A percentile compares a stretch with the other conserved stretches of the same genome.
Conservation (phyloP, 1,140 invertebrate genomes). For the Dendroctonus valens region DNA sequence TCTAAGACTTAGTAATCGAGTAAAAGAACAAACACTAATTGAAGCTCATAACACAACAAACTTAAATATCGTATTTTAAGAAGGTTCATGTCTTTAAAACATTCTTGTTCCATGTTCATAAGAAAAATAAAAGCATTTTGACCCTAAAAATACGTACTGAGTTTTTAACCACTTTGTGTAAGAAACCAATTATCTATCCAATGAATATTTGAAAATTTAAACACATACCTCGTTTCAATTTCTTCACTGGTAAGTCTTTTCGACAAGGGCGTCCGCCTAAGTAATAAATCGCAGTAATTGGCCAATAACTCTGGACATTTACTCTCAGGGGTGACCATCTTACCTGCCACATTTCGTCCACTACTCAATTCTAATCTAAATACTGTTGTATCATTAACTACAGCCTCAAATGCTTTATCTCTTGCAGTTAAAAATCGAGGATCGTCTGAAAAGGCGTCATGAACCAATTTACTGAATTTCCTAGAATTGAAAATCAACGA, state of each 20-base stretch:
- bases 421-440: constrained; percentile 95
- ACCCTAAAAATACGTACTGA: too few relatives aligned
- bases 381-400: constrained; percentile 98
- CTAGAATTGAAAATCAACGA: constrained; percentile 47
- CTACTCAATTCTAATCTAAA: constrained; percentile 70
- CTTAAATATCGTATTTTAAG: too few relatives aligned
- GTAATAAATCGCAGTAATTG: constrained; percentile 99
- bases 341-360: constrained; percentile 58
- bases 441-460: constrained; percentile 95
- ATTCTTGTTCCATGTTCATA: too few relatives aligned
- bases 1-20: too few relatives aligned
- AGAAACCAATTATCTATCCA: too few relatives aligned
- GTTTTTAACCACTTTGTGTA: too few relatives aligned
- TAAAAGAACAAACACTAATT: too few relatives aligned
- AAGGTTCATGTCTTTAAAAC: too few relatives aligned
- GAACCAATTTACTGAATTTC: constrained; percentile 88
- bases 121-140: too few relatives aligned
- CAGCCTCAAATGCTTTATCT: constrained; percentile 97
- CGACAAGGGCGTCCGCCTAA: constrained; percentile 93
- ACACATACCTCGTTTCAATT: constrained; percentile 71
- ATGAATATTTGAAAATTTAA: constrained; percentile 2
- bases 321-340: constrained; percentile 79
- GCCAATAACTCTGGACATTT: constrained; percentile 98
- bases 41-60: too few relatives aligned
- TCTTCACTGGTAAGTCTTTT: constrained; percentile 97